Conservation (phyloP, 1,140 invertebrate genomes). For the Heliconius hewitsoni region DNA sequence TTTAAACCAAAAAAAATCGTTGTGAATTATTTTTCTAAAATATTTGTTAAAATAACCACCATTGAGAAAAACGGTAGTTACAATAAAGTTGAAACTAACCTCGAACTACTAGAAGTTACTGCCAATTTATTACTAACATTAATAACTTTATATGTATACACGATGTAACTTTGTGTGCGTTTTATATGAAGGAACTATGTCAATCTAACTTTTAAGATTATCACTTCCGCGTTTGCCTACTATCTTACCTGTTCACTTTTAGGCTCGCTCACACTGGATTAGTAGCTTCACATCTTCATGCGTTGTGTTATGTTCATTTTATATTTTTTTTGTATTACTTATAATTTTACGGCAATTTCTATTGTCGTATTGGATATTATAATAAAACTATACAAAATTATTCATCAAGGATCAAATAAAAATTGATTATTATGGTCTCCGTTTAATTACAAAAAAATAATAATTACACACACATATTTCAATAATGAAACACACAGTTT, state of each 20-base stretch:
- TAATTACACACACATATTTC: too few species aligned
- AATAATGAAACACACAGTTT: background rate
- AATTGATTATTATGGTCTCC: too few species aligned
- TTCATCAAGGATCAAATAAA: too few species aligned
- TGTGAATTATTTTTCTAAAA: background rate
- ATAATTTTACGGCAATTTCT: background rate
- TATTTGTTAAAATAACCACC: background rate
- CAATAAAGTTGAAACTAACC: background rate
- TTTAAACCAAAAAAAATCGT: background rate
- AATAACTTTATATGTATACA: background rate
- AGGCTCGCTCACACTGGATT: constrained; percentile 24
- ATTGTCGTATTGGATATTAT: too few species aligned
- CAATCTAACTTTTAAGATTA: constrained; percentile 78
- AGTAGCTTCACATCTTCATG: constrained; percentile 17
- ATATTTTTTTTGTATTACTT: background rate
- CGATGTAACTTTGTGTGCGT: constrained; percentile 56
- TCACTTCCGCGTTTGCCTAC: constrained; percentile 61
- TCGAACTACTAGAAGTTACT: background rate
- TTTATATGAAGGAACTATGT: constrained; percentile 72
- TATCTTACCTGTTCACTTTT: constrained; percentile 50
- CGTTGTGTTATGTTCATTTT: constrained; percentile 5
- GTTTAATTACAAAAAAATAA: too few species aligned
- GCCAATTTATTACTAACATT: background rate
- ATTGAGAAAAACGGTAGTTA: background rate
- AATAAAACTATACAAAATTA: too few species aligned